Conservation (phyloP, 2,888 invertebrate species). For the Agrotis clavis region DNA sequence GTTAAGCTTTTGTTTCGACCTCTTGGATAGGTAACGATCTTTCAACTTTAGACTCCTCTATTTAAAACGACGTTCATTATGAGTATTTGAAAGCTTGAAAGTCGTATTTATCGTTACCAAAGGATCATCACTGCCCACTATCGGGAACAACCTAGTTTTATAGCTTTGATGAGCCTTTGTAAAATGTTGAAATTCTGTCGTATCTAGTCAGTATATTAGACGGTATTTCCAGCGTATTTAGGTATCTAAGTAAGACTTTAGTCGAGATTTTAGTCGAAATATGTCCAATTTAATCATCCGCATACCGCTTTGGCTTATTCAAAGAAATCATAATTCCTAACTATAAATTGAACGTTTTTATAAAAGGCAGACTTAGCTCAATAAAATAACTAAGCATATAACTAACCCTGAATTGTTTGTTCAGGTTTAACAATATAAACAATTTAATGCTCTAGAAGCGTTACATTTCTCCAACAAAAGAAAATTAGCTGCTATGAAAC, state of each 20-base stretch:
- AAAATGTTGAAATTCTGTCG: neutral
- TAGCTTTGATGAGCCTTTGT: neutral
- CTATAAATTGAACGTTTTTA: conserved; percentile 16
- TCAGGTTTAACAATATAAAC: conserved; percentile 33
- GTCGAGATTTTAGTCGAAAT: neutral
- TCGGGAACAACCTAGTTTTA: conserved; percentile 5
- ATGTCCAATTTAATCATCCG: conserved; percentile 11
- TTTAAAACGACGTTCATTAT: neutral
- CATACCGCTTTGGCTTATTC: neutral
- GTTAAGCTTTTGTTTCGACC: too few relatives aligned
- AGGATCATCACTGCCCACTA: neutral
- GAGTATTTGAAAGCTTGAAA: neutral
- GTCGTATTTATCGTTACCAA: conserved; percentile 5
- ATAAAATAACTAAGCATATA: conserved; percentile 2
- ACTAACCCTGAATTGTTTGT: conserved; percentile 35
- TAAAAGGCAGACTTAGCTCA: conserved; percentile 9
- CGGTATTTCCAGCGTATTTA: neutral
- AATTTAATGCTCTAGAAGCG: conserved; percentile 16
- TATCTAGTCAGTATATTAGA: neutral
- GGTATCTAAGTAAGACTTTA: neutral
- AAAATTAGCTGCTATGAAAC: conserved; percentile 24
- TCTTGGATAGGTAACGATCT: too few relatives aligned
- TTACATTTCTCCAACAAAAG: conserved; percentile 16
- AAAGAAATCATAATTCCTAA: neutral
- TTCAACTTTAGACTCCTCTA: neutral